Evolutionary conservation across 1,140 invertebrate species (phyloP), one percentile per base, ranked within the genome.

Genomic region (Mya arenaria): DNA sequence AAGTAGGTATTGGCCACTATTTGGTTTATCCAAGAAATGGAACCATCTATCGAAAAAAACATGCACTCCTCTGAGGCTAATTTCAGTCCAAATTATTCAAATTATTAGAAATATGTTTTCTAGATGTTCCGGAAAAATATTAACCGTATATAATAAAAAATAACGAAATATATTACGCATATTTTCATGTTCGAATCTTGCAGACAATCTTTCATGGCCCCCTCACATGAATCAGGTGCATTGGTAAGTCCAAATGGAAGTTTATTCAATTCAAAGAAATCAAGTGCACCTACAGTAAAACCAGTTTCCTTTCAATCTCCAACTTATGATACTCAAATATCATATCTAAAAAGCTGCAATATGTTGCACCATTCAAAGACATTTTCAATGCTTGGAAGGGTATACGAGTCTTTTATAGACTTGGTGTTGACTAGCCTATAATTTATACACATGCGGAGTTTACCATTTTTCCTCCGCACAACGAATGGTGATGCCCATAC

Each of bases 211-310:
- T 94, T 88, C 66, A 95, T 94, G 17, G 92, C 90, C 19, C 94
- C 68, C 86, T 94, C 93, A 84, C 94, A 95, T 23, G 91, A 88
- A 23, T 90, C 84, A 19, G 90, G 89, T 32, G 90, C 88, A 84
- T 93, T 93, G 25, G 72, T 77, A n/a, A 94, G 79, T 41, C 94
- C 94, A 85, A 94, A 94, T 17, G 36, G 30, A 17, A 66, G 1
- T 25, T 30, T 62, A 6, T 66, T 66, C 2, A 66, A 66, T 39
- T 66, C 36, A 66, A 36, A 66, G 17, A 66, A 37, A 19, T 32
- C 28, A 2, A 66, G 34, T n/a, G 34, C 28, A 36, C 34, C 63
- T 19, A 66, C 30, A 34, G 3, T 66, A 39, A 2, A 66, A 36
- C n/a, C 28, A 0, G 63, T 66, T 17, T 34, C 37, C 37, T 34